Evolutionary conservation across 2,888 invertebrate genomes (phyloP), one percentile per base, ranked within the genome.

Genomic region (Aphelenchoides bicaudatus): DNA sequence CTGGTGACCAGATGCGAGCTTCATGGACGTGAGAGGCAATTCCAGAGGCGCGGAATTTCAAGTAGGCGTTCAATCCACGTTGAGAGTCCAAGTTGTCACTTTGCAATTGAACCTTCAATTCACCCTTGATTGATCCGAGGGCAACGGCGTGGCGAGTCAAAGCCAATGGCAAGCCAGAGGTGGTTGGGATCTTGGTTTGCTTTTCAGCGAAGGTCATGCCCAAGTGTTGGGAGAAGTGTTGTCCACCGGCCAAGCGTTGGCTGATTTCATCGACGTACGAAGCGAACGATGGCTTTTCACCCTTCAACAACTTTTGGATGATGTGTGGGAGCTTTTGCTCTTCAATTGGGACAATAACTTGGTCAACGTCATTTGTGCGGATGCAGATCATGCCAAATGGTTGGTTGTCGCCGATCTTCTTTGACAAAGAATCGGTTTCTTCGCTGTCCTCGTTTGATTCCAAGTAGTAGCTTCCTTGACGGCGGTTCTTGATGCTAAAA

Each of bases 131-230:
- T 38, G 55, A 30, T 28, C 51, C 56, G n/a, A 63, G 25, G 13
- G 49, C 29, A 4, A 67, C 53, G 30, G 39, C 54, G 3, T 46
- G 29, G 46, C 31, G 43, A 16, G 27, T 21, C 37, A 69, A 23
- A 25, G 51, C 55, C 34, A 75, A 60, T 43, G 75, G 75, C 55
- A 59, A 21, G 16, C 57, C 51, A 29, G 39, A 5, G 19, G 34
- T 10, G 21, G 62, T 62, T 23, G 56, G 30, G 27, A 61, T 56
- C 29, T 53, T 43, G 30, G 53, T 51, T 27, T 56, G 39, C 38
- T 64, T 59, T 30, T 67, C 63, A 57, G 34, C 38, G 13, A 56
- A 37, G 49, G 39, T 59, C 54, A 39, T 43, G 13, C 50, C 50
- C n/a, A 47, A 34, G 16, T 39, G 50, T 28, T 29, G 31, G 21